These are phyloP conservation scores for Argyresthia goedartella DNA, from an alignment of 2,888 invertebrate genomes.

Conservation along the genomic window DNA sequence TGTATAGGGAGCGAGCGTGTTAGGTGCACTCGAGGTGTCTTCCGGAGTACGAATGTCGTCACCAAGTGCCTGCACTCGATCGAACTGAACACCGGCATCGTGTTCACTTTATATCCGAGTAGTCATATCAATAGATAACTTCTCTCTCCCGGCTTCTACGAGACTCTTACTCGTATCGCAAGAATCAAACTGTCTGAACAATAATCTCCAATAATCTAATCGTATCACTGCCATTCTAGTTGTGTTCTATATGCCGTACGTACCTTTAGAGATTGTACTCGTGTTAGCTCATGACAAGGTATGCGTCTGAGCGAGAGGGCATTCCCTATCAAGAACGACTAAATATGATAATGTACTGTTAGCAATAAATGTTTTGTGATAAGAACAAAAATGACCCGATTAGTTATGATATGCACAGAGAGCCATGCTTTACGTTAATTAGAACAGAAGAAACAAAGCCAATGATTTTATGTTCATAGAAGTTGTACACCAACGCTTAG, in stretches of 20 bases:
- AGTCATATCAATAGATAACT: conserved; percentile 46
- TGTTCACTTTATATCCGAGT: conserved; percentile 44
- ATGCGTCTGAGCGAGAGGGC: too few relatives aligned
- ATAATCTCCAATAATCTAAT: background rate
- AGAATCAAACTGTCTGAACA: conserved; percentile 43
- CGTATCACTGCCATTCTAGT: conserved; percentile 38
- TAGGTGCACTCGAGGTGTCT: conserved; percentile 6
- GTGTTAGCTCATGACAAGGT: background rate
- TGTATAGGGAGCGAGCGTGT: background rate
- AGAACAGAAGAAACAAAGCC: conserved; percentile 20
- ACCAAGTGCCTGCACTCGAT: conserved; percentile 48
- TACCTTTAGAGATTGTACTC: background rate
- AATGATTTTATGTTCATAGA: conserved; percentile 29
- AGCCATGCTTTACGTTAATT: background rate
- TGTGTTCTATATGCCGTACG: conserved; percentile 24
- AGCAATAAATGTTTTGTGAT: conserved; percentile 65
- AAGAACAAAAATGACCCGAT: conserved; percentile 32
- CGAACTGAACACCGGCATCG: conserved; percentile 24
- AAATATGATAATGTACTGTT: conserved; percentile 27
- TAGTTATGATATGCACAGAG: conserved; percentile 36
- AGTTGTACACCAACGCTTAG: conserved; percentile 18
- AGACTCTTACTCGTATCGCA: too few relatives aligned
- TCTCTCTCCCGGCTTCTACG: conserved; percentile 33
- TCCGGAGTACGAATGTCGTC: too few relatives aligned
- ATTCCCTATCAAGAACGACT: background rate